phyloP scores from a whole-genome alignment of 2,888 invertebrate species.

The Therioaphis trifolii region DNA sequence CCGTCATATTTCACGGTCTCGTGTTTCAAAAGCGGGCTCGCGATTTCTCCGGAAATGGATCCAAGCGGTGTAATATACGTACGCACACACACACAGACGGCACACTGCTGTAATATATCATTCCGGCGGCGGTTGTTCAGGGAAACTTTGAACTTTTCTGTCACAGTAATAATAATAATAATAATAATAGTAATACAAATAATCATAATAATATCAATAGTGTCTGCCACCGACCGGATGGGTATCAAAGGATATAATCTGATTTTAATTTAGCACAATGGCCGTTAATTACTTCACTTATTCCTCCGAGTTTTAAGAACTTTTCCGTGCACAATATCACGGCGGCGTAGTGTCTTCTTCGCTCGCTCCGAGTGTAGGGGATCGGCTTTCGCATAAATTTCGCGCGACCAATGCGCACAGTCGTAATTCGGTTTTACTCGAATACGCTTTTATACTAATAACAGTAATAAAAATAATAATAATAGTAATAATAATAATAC shows the following conservation, averaged over 20 bases:
- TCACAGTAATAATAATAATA: constrained; percentile 1
- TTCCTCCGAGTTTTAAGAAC: neutral
- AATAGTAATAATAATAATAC: no score
- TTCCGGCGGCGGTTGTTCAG: neutral
- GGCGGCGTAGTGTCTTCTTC: constrained; percentile 5
- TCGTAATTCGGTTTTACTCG: neutral
- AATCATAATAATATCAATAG: no score
- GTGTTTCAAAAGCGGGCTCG: no score
- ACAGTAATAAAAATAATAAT: no score
- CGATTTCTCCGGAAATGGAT: no score
- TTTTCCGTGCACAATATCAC: neutral
- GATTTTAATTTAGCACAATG: constrained; percentile 4
- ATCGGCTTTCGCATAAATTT: constrained; percentile 15
- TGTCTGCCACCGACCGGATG: neutral
- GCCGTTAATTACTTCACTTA: constrained; percentile 34
- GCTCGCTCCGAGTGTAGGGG: neutral
- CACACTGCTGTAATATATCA: no score
- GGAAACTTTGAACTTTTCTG: neutral
- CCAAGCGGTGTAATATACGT: no score
- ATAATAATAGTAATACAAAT: no score
- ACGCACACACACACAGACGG: no score
- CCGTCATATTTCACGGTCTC: no score
- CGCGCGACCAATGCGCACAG: neutral
- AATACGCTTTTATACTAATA: neutral
- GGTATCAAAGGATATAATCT: constrained; percentile 35